These are phyloP conservation scores for Malthinus flaveolus DNA, from an alignment of 2,888 invertebrate genomes.

Conservation along the genomic window DNA sequence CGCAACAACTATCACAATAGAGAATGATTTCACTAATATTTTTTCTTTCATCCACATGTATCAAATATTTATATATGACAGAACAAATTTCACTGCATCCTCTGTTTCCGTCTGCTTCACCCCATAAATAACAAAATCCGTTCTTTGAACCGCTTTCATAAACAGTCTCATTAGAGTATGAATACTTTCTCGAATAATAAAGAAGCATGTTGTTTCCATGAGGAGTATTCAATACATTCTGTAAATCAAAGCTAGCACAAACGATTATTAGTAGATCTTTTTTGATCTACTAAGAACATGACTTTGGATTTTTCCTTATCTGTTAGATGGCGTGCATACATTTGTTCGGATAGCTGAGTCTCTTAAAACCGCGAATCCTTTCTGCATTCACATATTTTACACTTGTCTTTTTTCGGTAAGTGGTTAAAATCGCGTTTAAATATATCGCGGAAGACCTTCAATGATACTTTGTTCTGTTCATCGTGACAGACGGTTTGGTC, in stretches of 20 bases:
- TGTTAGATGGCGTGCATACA: neutral
- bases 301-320: neutral
- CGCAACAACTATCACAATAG: constrained; percentile 27
- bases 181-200: constrained; percentile 33
- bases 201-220: constrained; percentile 30
- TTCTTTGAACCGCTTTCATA: constrained; percentile 32
- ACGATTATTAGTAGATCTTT: neutral
- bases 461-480: no score
- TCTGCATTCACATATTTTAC: constrained; percentile 5
- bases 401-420: neutral
- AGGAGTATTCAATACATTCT: constrained; percentile 35
- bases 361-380: constrained; percentile 3
- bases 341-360: neutral
- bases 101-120: constrained; percentile 28
- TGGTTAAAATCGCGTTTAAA: neutral
- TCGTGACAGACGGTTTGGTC: no score
- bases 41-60: constrained; percentile 31
- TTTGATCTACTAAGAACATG: neutral
- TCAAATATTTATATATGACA: constrained; percentile 30
- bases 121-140: constrained; percentile 32
- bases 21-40: constrained; percentile 13
- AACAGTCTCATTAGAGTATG: constrained; percentile 34
- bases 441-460: neutral
- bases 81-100: constrained; percentile 22
- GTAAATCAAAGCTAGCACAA: constrained; percentile 29